phyloP scores from a whole-genome alignment of 1,140 invertebrate species.

The Meloidogyne exigua region DNA sequence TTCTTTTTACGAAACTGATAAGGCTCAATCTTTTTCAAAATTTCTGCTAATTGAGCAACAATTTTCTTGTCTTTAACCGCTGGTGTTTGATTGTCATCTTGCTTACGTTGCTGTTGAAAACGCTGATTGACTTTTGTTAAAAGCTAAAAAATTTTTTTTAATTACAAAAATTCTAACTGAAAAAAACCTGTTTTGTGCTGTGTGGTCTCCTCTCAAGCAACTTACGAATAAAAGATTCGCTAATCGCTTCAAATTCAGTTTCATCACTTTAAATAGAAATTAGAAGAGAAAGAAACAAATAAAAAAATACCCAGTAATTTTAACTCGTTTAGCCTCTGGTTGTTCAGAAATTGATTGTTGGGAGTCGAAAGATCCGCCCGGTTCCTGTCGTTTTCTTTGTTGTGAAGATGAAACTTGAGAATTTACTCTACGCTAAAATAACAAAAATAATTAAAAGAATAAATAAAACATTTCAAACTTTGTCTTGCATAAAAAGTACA shows the following conservation, averaged over 20 bases:
- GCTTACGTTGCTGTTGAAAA: background rate
- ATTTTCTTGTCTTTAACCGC: constrained; percentile 45
- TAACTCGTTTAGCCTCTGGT: constrained; percentile 2
- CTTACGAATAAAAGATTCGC: constrained; percentile 55
- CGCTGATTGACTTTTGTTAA: constrained; percentile 49
- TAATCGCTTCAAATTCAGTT: constrained; percentile 39
- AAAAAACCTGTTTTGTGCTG: constrained; percentile 49
- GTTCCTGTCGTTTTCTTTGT: constrained; percentile 8
- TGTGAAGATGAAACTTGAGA: background rate
- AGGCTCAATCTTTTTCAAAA: constrained; percentile 56
- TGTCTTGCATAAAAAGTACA: constrained; percentile 52
- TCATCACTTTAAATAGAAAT: background rate
- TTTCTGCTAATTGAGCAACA: constrained; percentile 54
- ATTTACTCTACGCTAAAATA: constrained; percentile 9
- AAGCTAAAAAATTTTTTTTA: constrained; percentile 42
- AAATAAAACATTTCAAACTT: background rate
- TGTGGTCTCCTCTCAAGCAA: constrained; percentile 55
- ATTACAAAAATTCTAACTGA: no score
- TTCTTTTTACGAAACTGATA: constrained; percentile 54
- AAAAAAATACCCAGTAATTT: constrained; percentile 1
- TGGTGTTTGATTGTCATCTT: constrained; percentile 6
- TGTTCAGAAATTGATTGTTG: background rate
- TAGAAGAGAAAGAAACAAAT: background rate
- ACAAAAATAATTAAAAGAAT: background rate
- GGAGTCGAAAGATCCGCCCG: background rate